Percentiles rank a stretch among this genome's conserved stretches.
These are phyloP conservation scores for Tragelaphus imberbis DNA, from an alignment of 2,113 vertebrate genomes.

Conservation along the genomic window DNA sequence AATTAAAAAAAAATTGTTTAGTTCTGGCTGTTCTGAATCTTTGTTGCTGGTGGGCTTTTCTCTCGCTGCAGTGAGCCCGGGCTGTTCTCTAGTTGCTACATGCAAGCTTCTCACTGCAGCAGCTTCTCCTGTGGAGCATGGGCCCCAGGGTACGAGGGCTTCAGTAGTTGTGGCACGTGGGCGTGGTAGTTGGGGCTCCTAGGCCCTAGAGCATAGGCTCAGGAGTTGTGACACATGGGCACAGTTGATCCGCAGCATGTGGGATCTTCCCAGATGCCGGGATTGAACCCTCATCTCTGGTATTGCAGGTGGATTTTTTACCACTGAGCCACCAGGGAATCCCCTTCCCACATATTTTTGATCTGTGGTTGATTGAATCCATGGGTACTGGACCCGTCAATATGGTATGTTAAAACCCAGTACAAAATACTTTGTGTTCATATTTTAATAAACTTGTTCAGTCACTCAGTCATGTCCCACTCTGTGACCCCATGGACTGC, in stretches of 20 bases:
- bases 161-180: not conserved
- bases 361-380: not conserved
- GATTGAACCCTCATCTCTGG: not conserved
- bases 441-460: not conserved
- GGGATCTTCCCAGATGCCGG: not conserved
- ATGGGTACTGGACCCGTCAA: not conserved
- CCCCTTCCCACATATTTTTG: not conserved
- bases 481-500: not conserved
- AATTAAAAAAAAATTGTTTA: not conserved
- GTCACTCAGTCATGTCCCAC: not conserved
- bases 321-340: not conserved
- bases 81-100: not conserved
- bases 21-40: not conserved
- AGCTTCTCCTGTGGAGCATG: not conserved
- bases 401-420: not conserved
- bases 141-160: not conserved
- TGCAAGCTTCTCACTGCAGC: not conserved
- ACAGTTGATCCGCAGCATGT: not conserved
- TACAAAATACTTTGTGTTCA: not conserved
- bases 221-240: not conserved
- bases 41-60: not conserved
- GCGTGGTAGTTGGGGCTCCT: not conserved
- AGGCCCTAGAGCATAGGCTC: not conserved
- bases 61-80: not conserved
- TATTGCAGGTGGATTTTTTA: not conserved